A percentile compares a stretch with the other conserved stretches of the same genome.
Evolutionary conservation across 2,113 vertebrate genomes (phyloP).

Genomic region (Bambusicola thoracicus): DNA sequence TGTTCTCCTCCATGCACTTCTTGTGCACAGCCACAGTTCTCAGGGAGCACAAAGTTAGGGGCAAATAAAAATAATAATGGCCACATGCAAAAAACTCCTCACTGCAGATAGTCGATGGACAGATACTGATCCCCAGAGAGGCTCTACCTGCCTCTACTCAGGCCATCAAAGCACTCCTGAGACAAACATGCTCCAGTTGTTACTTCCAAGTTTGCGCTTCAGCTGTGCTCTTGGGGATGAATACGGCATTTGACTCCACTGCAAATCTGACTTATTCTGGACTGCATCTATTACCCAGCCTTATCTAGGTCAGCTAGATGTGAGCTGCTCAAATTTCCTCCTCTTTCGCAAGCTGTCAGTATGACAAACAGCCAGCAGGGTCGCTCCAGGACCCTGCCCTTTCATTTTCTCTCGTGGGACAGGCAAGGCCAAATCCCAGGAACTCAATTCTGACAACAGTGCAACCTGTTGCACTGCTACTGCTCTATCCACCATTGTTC

Average conservation of each 20-base stretch:
- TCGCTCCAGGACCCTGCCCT: neutral
- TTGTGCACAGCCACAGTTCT: neutral
- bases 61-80: neutral
- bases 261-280: neutral
- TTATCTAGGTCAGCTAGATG: neutral
- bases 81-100: neutral
- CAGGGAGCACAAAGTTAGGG: neutral
- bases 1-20: neutral
- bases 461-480: neutral
- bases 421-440: neutral
- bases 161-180: neutral
- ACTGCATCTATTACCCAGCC: neutral
- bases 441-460: neutral
- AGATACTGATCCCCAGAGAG: neutral
- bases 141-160: neutral
- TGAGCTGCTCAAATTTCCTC: neutral
- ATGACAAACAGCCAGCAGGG: neutral
- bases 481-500: neutral
- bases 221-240: neutral
- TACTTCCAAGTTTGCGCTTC: neutral
- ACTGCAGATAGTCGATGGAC: neutral
- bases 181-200: rapidly evolving
- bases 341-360: neutral
- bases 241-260: neutral
- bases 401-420: rapidly evolving